Base-by-base conservation (phyloP, 2,797 vertebrate species). In the Protonibea diacanthus region DNA sequence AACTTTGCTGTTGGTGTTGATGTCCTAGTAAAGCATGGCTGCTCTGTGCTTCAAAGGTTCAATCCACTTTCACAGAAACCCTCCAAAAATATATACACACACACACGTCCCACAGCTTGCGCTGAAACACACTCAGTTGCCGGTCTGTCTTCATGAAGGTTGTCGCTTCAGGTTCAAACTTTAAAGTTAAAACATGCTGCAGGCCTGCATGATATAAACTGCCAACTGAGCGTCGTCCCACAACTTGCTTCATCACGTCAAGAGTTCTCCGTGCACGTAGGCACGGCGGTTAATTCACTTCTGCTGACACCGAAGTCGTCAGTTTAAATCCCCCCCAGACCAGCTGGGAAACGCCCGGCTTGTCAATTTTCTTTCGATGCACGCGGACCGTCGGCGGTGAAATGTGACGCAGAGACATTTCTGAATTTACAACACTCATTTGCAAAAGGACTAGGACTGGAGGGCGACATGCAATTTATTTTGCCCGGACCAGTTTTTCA, bases 301-400 rank as follows among this genome's bases (percentile, higher is more conserved):
- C 52, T 51, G 17, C 3, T 33, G 5, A 60, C 6, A 17, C 14
- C 67, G 1, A 52, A 11, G 15, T 48, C 51, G 68, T n/a, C 47
- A 33, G 55, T 78, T 80, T 40, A 42, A 61, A 67, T 83, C 64
- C 88, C 33, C 33, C 33, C 33, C 88, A 91, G 83, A 76, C 90
- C 90, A 76, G 91, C 91, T 92, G 89, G 90, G 89, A 83, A 72
- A 70, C 68, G 21, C 59, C 72, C 59, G 20, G 63, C 29, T 21
- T 2, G 10, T 40, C 7, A 0, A 27, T 21, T 14, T 61, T 5
- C 21, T 27, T 55, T 13, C 3, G 20, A 66, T 15, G 2, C 33
- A 20, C 47, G 20, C 27, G 21, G 33, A 38, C 57, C 48, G 23
- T 72, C 11, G 13, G 0, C 25, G 20, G 14, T 20, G 45, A 58